phyloP scores from a whole-genome alignment of 1,140 invertebrate genomes.

The Habropoda laboriosa region DNA sequence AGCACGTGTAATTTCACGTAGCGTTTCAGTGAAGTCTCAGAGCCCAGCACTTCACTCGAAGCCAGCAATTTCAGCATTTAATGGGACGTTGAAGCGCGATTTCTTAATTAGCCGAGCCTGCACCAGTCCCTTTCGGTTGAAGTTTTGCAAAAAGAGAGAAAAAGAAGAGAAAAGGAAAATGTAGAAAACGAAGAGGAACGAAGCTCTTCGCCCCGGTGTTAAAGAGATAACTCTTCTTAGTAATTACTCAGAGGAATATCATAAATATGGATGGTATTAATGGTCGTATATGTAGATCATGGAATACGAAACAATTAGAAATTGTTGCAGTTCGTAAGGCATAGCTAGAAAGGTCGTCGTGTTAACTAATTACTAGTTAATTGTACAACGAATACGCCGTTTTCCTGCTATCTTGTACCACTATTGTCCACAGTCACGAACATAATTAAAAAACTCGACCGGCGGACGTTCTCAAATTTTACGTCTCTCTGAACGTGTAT shows the following conservation, averaged over 20 bases:
- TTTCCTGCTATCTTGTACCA: not conserved
- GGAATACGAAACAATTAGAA: slow-evolving; percentile 21
- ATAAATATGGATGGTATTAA: slow-evolving; percentile 37
- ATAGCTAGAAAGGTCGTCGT: not conserved
- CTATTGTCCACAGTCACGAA: slow-evolving; percentile 3
- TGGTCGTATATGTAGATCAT: not conserved
- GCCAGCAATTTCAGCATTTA: slow-evolving; percentile 33
- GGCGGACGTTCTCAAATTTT: not conserved
- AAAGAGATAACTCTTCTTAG: slow-evolving; percentile 12
- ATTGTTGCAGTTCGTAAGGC: slow-evolving; percentile 6
- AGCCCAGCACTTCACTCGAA: slow-evolving; percentile 7
- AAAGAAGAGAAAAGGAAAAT: not conserved
- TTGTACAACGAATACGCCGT: not conserved
- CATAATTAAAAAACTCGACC: not conserved
- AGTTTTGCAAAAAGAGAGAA: not conserved
- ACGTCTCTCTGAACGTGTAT: not conserved
- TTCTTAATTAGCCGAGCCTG: slow-evolving; percentile 39
- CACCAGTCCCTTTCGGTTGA: slow-evolving; percentile 9
- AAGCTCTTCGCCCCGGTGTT: not conserved
- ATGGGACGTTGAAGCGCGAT: slow-evolving; percentile 39
- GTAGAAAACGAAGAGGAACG: too few species aligned
- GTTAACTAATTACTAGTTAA: slow-evolving; percentile 29
- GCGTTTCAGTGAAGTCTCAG: not conserved
- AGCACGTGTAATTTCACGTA: slow-evolving; percentile 13
- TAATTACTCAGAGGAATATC: slow-evolving; percentile 19